Percentiles rank a stretch among this genome's conserved stretches.
These are phyloP conservation scores for Drosophila vallismaia DNA, from an alignment of 2,888 invertebrate species.

Conservation along the genomic window DNA sequence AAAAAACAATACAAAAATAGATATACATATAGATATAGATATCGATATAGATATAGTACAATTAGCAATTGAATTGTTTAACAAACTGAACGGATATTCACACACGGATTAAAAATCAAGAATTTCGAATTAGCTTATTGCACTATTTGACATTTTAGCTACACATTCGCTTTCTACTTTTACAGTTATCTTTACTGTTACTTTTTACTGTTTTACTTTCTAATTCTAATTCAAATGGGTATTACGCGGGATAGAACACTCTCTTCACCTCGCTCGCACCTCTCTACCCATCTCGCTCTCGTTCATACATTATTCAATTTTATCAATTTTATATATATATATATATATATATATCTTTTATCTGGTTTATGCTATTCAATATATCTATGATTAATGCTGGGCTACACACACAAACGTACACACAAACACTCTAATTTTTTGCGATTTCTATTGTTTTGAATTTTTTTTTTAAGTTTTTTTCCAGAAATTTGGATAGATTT, in stretches of 20 bases:
- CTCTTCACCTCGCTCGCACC: not conserved
- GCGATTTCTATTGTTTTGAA: conserved; percentile 28
- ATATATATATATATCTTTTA: not conserved
- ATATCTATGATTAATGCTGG: conserved; percentile 13
- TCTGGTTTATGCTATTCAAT: not conserved
- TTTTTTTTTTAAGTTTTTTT: conserved; percentile 1
- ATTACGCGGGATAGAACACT: conserved; percentile 23
- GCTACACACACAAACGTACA: conserved; percentile 12
- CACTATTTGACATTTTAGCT: conserved; percentile 40
- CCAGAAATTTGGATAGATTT: not conserved
- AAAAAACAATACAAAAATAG: not conserved
- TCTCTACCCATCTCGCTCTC: not conserved
- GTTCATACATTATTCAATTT: not conserved
- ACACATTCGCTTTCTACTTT: conserved; percentile 26
- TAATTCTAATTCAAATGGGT: conserved; percentile 28
- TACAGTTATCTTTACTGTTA: conserved; percentile 5
- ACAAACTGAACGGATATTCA: not conserved
- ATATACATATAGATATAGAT: not conserved
- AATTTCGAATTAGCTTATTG: conserved; percentile 29
- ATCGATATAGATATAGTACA: not conserved
- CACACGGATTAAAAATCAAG: not conserved
- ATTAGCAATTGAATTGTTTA: conserved; percentile 4
- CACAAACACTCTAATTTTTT: conserved; percentile 11
- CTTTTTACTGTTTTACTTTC: too few species aligned
- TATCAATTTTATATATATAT: not conserved